Evolutionary conservation across 1,140 invertebrate species (phyloP).

Genomic region (Riptortus pedestris): DNA sequence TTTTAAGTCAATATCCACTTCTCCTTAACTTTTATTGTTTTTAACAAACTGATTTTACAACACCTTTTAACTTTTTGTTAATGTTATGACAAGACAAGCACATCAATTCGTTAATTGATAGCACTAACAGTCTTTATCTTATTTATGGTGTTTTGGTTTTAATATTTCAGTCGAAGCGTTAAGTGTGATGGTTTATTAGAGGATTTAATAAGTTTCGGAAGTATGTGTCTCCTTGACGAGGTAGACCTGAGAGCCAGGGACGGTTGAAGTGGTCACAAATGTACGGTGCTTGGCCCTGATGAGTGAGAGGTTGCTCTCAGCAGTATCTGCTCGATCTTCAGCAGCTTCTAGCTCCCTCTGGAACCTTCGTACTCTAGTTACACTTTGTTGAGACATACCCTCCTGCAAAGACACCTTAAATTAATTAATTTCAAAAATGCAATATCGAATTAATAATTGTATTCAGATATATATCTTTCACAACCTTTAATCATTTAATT

Average conservation of each 20-base stretch:
- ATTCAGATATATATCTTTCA: slow-evolving; percentile 4
- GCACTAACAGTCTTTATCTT: too few species aligned
- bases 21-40: background rate
- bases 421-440: too few species aligned
- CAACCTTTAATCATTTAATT: too few species aligned
- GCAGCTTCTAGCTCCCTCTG: slow-evolving; percentile 92
- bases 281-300: slow-evolving; percentile 94
- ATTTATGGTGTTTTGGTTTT: too few species aligned
- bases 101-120: too few species aligned
- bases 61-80: background rate
- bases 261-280: slow-evolving; percentile 72
- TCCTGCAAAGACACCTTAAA: slow-evolving; percentile 73
- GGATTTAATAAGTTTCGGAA: slow-evolving; percentile 28
- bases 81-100: too few species aligned
- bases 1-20: background rate
- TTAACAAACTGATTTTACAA: background rate
- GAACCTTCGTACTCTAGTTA: slow-evolving; percentile 92
- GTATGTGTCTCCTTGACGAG: slow-evolving; percentile 60
- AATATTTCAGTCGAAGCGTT: too few species aligned
- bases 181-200: too few species aligned
- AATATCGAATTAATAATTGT: too few species aligned
- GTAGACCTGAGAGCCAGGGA: slow-evolving; percentile 76
- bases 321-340: slow-evolving; percentile 87
- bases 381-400: slow-evolving; percentile 82
- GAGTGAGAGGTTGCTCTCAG: slow-evolving; percentile 84